Conservation (phyloP, 2,888 invertebrate genomes). For the Nymphalis urticae region DNA sequence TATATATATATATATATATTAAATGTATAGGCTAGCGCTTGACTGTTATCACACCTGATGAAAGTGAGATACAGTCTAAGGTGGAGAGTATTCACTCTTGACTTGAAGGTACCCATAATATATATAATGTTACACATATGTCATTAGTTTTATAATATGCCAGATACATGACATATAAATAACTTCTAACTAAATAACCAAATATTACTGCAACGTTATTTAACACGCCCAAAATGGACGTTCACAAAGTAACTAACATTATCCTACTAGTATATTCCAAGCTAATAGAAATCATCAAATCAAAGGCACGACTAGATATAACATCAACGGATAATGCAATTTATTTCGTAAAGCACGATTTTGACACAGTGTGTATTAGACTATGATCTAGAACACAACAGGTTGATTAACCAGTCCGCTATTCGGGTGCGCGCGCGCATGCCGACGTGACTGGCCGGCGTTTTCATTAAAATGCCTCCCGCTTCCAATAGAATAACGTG, state of each 20-base stretch:
- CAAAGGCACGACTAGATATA: slow-evolving; percentile 11
- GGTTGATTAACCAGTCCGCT: slow-evolving; percentile 52
- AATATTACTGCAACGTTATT: neutral
- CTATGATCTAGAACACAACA: slow-evolving; percentile 37
- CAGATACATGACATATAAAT: no score
- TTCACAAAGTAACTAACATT: neutral
- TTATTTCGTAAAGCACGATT: slow-evolving; percentile 36
- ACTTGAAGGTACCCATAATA: no score
- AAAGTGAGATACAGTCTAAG: no score
- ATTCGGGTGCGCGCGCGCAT: slow-evolving; percentile 60
- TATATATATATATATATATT: no score
- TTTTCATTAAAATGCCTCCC: slow-evolving; percentile 75
- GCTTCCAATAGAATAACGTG: slow-evolving; percentile 46
- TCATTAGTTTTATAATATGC: no score
- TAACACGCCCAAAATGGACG: neutral
- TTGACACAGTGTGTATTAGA: slow-evolving; percentile 31
- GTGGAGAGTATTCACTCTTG: no score
- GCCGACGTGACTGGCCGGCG: slow-evolving; percentile 64
- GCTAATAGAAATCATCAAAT: slow-evolving; percentile 10
- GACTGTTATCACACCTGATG: no score
- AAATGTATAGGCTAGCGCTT: no score
- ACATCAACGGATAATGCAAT: slow-evolving; percentile 32
- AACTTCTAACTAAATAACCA: neutral
- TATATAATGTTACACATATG: no score
- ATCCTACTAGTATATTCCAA: neutral